Percentiles rank a stretch among this genome's conserved stretches.
Evolutionary conservation across 2,888 invertebrate species (phyloP).

Genomic region (Galeruca laticollis): DNA sequence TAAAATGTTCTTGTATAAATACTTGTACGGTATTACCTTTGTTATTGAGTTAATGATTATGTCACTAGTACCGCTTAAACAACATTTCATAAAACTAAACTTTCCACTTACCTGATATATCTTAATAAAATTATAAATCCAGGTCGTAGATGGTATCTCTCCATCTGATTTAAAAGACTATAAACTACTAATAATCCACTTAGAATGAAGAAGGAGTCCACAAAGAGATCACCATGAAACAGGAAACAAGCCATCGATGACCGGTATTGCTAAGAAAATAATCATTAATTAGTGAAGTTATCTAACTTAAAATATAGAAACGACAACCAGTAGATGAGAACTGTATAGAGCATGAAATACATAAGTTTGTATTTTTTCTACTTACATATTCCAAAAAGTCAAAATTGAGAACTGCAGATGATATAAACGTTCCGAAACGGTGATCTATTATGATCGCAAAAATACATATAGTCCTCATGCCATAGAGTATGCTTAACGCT

Average conservation of each 20-base stretch:
- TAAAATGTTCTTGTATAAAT: too few species aligned
- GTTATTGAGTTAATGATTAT: too few species aligned
- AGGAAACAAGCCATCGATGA: slow-evolving; percentile 65
- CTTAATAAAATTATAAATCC: slow-evolving; percentile 70
- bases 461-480: slow-evolving; percentile 71
- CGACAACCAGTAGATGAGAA: too few species aligned
- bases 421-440: slow-evolving; percentile 69
- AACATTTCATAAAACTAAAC: too few species aligned
- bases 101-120: slow-evolving; percentile 71
- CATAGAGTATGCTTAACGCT: slow-evolving; percentile 71
- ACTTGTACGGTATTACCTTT: too few species aligned
- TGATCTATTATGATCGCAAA: slow-evolving; percentile 71
- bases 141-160: slow-evolving; percentile 67
- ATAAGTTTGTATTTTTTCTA: too few species aligned
- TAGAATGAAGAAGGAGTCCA: slow-evolving; percentile 75
- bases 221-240: slow-evolving; percentile 74
- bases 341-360: too few species aligned
- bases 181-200: slow-evolving; percentile 73
- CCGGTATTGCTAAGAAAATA: slow-evolving; percentile 62
- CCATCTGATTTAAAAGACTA: slow-evolving; percentile 65
- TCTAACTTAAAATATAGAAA: too few species aligned
- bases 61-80: too few species aligned
- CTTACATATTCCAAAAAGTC: slow-evolving; percentile 70
- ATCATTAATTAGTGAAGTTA: too few species aligned
- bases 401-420: slow-evolving; percentile 71